These are phyloP conservation scores for Chiridota heheva DNA, from an alignment of 35 echinoderm and acorn worm species.

Conservation along the genomic window DNA sequence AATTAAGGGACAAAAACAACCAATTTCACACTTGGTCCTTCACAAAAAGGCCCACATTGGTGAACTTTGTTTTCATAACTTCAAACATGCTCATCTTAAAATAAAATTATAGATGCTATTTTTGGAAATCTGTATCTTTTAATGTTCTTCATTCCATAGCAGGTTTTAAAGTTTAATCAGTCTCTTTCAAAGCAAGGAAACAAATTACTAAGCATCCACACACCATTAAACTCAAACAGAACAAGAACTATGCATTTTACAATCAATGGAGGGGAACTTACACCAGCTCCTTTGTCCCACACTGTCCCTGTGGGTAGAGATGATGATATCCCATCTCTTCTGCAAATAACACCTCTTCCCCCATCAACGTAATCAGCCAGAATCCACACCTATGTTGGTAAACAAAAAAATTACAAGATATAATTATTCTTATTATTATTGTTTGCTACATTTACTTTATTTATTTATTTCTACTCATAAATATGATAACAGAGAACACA, in stretches of 20 bases:
- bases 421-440: too few relatives aligned
- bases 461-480: not conserved
- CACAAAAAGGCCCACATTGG: too few relatives aligned
- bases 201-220: not conserved
- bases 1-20: too few relatives aligned
- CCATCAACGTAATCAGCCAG: slow-evolving; percentile 77
- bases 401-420: not conserved
- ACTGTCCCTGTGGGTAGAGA: slow-evolving; percentile 62
- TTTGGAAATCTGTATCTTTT: not conserved
- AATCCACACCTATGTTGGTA: slow-evolving; percentile 73
- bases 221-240: too few relatives aligned
- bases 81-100: not conserved
- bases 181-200: not conserved
- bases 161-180: not conserved
- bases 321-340: slow-evolving; percentile 71
- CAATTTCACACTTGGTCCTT: too few relatives aligned
- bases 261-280: slow-evolving; percentile 28
- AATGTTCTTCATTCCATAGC: not conserved
- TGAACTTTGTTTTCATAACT: too few relatives aligned
- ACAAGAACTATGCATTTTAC: too few relatives aligned
- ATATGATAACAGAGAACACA: not conserved
- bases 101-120: not conserved
- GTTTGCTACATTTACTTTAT: not conserved
- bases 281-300: slow-evolving; percentile 93
- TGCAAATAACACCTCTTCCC: slow-evolving; percentile 74